Evolutionary conservation across 2,113 vertebrate genomes (phyloP), one percentile per base, ranked within the genome.

Genomic region (Hippocampus guttulatus): DNA sequence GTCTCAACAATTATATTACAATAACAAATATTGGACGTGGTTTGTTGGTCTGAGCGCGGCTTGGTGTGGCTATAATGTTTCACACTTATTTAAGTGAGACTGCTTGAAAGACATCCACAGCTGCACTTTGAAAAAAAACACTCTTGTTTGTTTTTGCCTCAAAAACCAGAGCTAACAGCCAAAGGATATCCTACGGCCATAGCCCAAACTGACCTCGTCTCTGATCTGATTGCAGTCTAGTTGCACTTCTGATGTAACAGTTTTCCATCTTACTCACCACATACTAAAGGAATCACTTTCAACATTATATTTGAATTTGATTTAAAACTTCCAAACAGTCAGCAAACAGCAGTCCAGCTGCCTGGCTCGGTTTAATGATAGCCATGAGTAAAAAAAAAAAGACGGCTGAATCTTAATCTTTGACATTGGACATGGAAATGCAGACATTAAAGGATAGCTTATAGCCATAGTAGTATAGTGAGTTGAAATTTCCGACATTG

Each of bases 31-130:
- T 33, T 14, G 51, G 55, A 69, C 9, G 64, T 73, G 67, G 23
- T 21, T 16, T 82, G 77, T 75, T 71, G 52, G 76, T 79, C 69
- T 78, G 58, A 18, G 71, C 69, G 75, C n/a, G 6, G 71, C 71
- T 74, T n/a, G 51, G 27, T 18, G 76, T 78, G 77, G 69, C 69
- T 75, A 27, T 75, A 66, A n/a, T 33, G 62, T 67, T 80, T 76
- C 64, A 33, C 43, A 74, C 60, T 86, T 71, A 80, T 75, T 41
- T 43, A 40, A 58, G 38, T 62, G 60, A 38, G 9, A 38, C 30
- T 8, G 21, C 60, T 62, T 62, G 38, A 64, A 64, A 64, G 23
- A n/a, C 38, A 10, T 10, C 62, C 11, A 14, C 62, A 64, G 38
- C 62, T 64, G 38, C 20, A n/a, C 38, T 43, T 64, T 10, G 41